Conservation (phyloP, 2,888 invertebrate species). For the Acronicta alni region DNA sequence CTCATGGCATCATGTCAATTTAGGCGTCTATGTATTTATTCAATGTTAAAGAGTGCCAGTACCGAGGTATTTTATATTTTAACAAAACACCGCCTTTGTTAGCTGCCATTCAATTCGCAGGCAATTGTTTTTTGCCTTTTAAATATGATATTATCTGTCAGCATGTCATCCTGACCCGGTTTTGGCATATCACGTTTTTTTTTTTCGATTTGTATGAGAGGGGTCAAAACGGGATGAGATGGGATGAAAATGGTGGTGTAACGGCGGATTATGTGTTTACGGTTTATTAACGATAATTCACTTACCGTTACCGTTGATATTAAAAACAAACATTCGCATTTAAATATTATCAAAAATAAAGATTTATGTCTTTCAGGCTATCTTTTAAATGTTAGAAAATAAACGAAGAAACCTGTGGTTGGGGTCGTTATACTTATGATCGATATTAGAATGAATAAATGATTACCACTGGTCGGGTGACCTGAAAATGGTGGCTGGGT, state of each 20-base stretch:
- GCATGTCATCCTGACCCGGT: conserved; percentile 26
- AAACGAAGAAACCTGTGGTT: too few species aligned
- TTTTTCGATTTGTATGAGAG: conserved; percentile 2
- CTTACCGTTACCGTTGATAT: neutral
- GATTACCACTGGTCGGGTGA: too few species aligned
- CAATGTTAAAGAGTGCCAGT: neutral
- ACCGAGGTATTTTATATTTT: conserved; percentile 40
- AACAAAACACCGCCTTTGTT: conserved; percentile 42
- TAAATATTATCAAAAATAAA: too few species aligned
- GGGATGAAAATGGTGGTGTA: neutral
- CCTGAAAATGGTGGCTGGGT: too few species aligned
- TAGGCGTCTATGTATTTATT: neutral
- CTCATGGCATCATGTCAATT: neutral
- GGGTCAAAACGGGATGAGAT: neutral
- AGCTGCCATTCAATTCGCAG: conserved; percentile 35
- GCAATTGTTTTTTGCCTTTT: conserved; percentile 49
- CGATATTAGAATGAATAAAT: too few species aligned
- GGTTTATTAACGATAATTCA: neutral
- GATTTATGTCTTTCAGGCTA: too few species aligned
- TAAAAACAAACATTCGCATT: too few species aligned
- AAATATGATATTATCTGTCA: conserved; percentile 47
- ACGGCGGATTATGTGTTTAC: conserved; percentile 3
- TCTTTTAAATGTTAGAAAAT: too few species aligned
- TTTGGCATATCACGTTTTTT: conserved; percentile 25
- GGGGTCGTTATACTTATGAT: too few species aligned